phyloP scores from a whole-genome alignment of 1,140 invertebrate species.

The Bombus sylvicola region DNA sequence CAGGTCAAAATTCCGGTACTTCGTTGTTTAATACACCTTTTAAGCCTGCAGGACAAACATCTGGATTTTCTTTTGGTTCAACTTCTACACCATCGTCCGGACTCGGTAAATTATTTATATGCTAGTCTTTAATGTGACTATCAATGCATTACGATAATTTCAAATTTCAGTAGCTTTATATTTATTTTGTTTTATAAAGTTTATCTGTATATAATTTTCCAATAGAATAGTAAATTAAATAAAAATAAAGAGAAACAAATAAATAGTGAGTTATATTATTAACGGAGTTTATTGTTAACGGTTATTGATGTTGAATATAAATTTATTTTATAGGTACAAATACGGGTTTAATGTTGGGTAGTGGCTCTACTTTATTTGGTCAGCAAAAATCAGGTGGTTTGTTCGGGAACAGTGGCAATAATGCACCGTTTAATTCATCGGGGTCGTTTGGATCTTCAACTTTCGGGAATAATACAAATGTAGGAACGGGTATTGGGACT shows the following conservation, averaged over 20 bases:
- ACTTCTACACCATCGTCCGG: slow-evolving; percentile 78
- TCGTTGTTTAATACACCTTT: slow-evolving; percentile 83
- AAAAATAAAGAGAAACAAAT: not conserved
- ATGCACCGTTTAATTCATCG: slow-evolving; percentile 72
- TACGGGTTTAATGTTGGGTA: slow-evolving; percentile 79
- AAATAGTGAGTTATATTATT: not conserved
- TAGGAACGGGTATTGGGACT: slow-evolving; percentile 70
- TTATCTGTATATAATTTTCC: not conserved
- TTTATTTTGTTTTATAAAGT: not conserved
- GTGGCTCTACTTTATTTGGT: slow-evolving; percentile 81
- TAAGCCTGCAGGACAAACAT: slow-evolving; percentile 77
- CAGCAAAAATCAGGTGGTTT: slow-evolving; percentile 84
- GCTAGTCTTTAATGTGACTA: not conserved
- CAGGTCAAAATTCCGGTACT: slow-evolving; percentile 76
- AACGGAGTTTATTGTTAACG: not conserved
- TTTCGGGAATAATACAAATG: slow-evolving; percentile 79
- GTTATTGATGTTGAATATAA: not conserved
- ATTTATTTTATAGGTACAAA: slow-evolving; percentile 68
- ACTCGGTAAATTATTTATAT: slow-evolving; percentile 69
- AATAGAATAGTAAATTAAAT: not conserved
- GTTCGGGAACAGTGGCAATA: slow-evolving; percentile 82
- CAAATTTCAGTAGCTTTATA: not conserved
- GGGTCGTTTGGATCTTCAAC: slow-evolving; percentile 77
- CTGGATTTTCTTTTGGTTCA: slow-evolving; percentile 82
- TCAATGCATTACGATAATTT: not conserved